Evolutionary conservation across 64 coral and sea anemone genomes (phyloP).

Genomic region (Cladopsammia gracilis): DNA sequence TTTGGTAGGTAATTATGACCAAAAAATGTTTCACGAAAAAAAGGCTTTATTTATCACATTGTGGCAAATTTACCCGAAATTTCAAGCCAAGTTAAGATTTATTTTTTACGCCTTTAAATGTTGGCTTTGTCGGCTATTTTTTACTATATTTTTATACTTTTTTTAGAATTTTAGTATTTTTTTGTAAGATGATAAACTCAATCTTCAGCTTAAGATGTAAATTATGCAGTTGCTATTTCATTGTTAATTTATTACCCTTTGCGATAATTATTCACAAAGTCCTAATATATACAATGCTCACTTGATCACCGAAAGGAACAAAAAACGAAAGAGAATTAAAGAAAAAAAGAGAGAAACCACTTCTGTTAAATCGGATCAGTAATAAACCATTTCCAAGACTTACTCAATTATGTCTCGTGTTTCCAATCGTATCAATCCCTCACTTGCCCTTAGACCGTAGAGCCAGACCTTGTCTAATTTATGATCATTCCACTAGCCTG

Average conservation of each 20-base stretch:
- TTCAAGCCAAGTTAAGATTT: neutral
- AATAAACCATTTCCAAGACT: neutral
- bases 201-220: constrained; percentile 13
- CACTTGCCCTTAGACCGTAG: too few species aligned
- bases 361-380: neutral
- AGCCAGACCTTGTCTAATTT: too few species aligned
- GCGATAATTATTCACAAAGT: constrained; percentile 41
- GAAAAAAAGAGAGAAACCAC: neutral
- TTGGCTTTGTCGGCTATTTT: neutral
- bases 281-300: constrained; percentile 47
- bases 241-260: constrained; percentile 49
- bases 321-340: neutral
- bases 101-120: neutral
- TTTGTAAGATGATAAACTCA: neutral
- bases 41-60: constrained; percentile 42
- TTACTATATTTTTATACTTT: neutral
- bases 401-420: too few species aligned
- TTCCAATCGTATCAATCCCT: too few species aligned
- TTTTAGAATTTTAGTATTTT: neutral
- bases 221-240: constrained; percentile 4
- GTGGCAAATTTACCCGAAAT: neutral
- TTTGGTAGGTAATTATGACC: neutral
- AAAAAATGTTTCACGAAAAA: neutral
- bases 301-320: neutral
- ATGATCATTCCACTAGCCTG: too few species aligned